A percentile compares a stretch with the other conserved stretches of the same genome.
Conservation (phyloP, 2,888 invertebrate genomes). For the Allophyes oxyacanthae region DNA sequence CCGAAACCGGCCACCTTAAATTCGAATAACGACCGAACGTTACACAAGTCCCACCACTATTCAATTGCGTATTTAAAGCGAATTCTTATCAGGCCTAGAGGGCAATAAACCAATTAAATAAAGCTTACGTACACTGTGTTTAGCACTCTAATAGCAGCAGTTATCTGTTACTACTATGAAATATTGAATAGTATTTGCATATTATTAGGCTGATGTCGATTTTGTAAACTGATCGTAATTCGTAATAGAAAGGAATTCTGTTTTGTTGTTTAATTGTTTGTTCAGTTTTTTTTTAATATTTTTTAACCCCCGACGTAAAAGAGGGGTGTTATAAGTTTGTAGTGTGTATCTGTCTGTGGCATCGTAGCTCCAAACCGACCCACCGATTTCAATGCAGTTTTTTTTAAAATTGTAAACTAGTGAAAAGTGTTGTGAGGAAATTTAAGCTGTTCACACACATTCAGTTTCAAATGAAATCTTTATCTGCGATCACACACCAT, state of each 20-base stretch:
- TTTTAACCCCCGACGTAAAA: no score
- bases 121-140: constrained; percentile 23
- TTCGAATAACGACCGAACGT: constrained; percentile 18
- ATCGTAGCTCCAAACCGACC: no score
- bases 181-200: constrained; percentile 37
- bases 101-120: constrained; percentile 51
- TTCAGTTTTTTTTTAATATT: no score
- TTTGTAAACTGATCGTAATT: constrained; percentile 38
- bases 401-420: no score
- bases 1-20: constrained; percentile 40
- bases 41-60: constrained; percentile 33
- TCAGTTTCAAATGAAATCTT: no score
- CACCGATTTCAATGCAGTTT: no score
- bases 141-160: constrained; percentile 25
- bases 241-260: constrained; percentile 21
- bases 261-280: not conserved
- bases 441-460: no score
- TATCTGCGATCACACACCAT: no score
- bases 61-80: constrained; percentile 4
- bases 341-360: no score
- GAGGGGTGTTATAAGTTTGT: no score
- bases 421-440: no score
- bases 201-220: constrained; percentile 32
- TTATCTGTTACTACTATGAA: constrained; percentile 33
- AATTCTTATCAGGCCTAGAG: constrained; percentile 27